A percentile compares a stretch with the other conserved stretches of the same genome.
Evolutionary conservation across 1,140 invertebrate genomes (phyloP).

Genomic region (Zaprionus gabonicus): DNA sequence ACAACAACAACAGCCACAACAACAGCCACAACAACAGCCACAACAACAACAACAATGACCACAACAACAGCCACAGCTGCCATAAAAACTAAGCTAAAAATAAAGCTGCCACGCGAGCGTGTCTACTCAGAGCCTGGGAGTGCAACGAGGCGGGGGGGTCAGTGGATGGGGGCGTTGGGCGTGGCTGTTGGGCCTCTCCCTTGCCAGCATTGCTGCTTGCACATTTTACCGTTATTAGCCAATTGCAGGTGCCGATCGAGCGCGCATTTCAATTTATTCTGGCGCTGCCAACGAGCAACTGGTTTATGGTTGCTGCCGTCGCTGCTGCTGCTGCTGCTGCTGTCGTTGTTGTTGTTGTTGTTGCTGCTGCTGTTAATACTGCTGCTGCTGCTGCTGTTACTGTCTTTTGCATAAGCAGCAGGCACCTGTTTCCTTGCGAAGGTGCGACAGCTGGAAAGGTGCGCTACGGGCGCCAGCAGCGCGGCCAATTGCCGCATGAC

Average conservation of each 20-base stretch:
- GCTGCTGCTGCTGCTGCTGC: slow-evolving; percentile 18
- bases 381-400: slow-evolving; percentile 25
- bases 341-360: slow-evolving; percentile 17
- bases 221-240: slow-evolving; percentile 76
- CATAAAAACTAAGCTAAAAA: slow-evolving; percentile 5
- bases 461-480: neutral
- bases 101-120: neutral
- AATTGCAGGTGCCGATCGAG: slow-evolving; percentile 55
- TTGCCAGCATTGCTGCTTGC: slow-evolving; percentile 25
- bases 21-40: neutral
- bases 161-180: neutral
- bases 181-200: slow-evolving; percentile 20
- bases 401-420: slow-evolving; percentile 77
- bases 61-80: neutral
- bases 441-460: slow-evolving; percentile 17
- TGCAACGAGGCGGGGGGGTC: neutral
- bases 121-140: neutral
- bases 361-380: slow-evolving; percentile 20
- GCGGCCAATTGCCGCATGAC: too few species aligned
- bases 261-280: slow-evolving; percentile 73
- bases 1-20: slow-evolving; percentile 10
- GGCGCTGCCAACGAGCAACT: slow-evolving; percentile 52
- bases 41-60: too few species aligned
- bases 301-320: slow-evolving; percentile 35
- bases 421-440: slow-evolving; percentile 72